Evolutionary conservation across 2,797 vertebrate genomes (phyloP).

Genomic region (Darevskia nairensis): DNA sequence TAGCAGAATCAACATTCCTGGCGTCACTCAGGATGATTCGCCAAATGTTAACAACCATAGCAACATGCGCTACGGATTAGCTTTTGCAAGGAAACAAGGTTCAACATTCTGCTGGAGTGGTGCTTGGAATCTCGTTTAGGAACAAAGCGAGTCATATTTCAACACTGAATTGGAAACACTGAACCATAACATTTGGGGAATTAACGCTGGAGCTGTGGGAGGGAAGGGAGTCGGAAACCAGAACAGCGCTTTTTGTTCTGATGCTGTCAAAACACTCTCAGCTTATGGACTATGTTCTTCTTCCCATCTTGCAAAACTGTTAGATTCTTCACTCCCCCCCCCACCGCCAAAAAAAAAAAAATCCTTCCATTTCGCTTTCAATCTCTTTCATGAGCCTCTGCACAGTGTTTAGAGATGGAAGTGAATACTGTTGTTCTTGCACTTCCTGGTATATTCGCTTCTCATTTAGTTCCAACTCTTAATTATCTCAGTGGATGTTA

Average conservation of each 20-base stretch:
- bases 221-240: background rate
- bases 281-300: background rate
- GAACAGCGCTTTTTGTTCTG: background rate
- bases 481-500: background rate
- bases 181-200: background rate
- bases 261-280: background rate
- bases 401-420: background rate
- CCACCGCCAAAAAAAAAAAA: too few relatives aligned
- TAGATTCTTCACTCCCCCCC: background rate
- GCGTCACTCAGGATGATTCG: constrained; percentile 52
- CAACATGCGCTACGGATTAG: constrained; percentile 63
- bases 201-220: background rate
- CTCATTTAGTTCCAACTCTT: background rate
- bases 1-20: constrained; percentile 66
- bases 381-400: background rate
- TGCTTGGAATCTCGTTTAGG: constrained; percentile 31
- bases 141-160: constrained; percentile 45
- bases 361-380: background rate
- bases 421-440: background rate
- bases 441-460: background rate
- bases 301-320: background rate
- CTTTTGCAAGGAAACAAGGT: constrained; percentile 55
- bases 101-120: constrained; percentile 65
- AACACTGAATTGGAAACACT: constrained; percentile 17
- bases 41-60: constrained; percentile 47